Evolutionary conservation across 2,888 invertebrate species (phyloP), one percentile per base, ranked within the genome.

Genomic region (Pogonocherus hispidulus): DNA sequence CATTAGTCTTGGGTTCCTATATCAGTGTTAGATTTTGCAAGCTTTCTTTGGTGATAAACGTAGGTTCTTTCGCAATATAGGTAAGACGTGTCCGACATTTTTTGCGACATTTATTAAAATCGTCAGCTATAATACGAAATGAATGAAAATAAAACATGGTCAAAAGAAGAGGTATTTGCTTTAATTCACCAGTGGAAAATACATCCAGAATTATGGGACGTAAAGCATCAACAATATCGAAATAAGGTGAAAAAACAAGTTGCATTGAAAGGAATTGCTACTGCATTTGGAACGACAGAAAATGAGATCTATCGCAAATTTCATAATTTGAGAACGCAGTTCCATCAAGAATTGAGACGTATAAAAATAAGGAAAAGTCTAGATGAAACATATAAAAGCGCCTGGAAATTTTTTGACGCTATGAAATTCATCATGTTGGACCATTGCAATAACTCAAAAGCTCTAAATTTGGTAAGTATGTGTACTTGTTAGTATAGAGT

Each of bases 201-300:
- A 20, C 22, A 47, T 19, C 47, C 47, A 19, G 47, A 47, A 20
- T 2, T 47, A 19, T 47, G 47, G 47, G 47, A 47, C 20, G 47
- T 22, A 8, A 47, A 47, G 14, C 8, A 22, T 47, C 9, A 47
- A 4, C 18, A 47, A n/a, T 47, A 47, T 20, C 1, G 47, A 20
- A 47, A 47, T n/a, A 47, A 22, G 22, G 14, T 18, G 22, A 47
- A 19, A 19, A 47, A 47, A 22, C 47, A 47, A 9, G 8, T 8
- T 4, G 19, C 47, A 3, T n/a, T 47, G n/a, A 22, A 19, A 6
- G n/a, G 3, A 0, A 11, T 47, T 9, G 47, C 47, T 3, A 19
- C 8, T 8, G 20, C 8, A 18, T 19, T 47, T 4, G 14, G 3
- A 20, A 47, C 47, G 8, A 14, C 20, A 0, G 22, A 19, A 6